These are phyloP conservation scores for Gnatocerus cornutus DNA, from an alignment of 2,888 invertebrate species.

Conservation along the genomic window DNA sequence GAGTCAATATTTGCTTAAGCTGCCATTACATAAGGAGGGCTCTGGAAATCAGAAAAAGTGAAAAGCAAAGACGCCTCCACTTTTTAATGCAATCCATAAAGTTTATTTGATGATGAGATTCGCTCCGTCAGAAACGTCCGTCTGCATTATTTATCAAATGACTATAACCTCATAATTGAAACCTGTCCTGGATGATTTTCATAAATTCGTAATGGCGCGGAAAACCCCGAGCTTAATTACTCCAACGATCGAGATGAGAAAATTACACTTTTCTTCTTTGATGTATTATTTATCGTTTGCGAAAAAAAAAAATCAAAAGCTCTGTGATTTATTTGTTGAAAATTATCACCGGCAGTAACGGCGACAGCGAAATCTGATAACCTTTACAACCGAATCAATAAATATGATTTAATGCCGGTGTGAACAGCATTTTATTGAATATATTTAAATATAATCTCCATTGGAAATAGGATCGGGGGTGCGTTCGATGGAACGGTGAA, in stretches of 20 bases:
- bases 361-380: conserved; percentile 31
- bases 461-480: conserved; percentile 39
- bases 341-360: conserved; percentile 14
- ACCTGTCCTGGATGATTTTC: conserved; percentile 59
- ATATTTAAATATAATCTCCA: conserved; percentile 45
- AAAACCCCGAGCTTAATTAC: conserved; percentile 57
- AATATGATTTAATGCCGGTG: conserved; percentile 38
- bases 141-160: conserved; percentile 61
- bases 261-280: conserved; percentile 56
- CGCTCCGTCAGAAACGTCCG: conserved; percentile 55
- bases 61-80: conserved; percentile 54
- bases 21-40: conserved; percentile 60
- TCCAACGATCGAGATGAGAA: conserved; percentile 57
- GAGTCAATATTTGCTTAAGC: conserved; percentile 64
- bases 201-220: conserved; percentile 58
- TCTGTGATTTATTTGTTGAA: conserved; percentile 9
- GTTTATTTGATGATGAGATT: conserved; percentile 48
- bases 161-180: conserved; percentile 59
- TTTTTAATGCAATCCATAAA: conserved; percentile 58
- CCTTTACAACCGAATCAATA: conserved; percentile 31
- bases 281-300: conserved; percentile 57
- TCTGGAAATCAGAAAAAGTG: conserved; percentile 52
- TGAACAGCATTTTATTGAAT: conserved; percentile 40
- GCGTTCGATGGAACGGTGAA: conserved; percentile 23
- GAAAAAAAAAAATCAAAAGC: background rate